These are phyloP conservation scores for Chalcis sispes DNA, from an alignment of 2,888 invertebrate genomes.

Conservation along the genomic window DNA sequence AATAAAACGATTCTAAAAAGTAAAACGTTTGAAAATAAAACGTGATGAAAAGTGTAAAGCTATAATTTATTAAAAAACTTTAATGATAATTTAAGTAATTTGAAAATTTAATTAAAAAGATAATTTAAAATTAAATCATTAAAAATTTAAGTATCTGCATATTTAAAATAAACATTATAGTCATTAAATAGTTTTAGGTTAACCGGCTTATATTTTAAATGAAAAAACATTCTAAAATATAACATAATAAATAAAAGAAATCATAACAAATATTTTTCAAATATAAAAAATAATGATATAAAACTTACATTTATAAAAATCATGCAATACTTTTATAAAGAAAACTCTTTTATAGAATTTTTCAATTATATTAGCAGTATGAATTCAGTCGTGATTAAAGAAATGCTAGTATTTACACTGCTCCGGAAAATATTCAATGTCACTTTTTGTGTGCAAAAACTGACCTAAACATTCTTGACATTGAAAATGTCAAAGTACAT, in stretches of 20 bases:
- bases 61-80: too few species aligned
- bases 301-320: conserved; percentile 1
- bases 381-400: neutral
- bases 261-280: too few species aligned
- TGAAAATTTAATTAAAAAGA: neutral
- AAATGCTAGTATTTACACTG: neutral
- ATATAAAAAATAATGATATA: too few species aligned
- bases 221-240: too few species aligned
- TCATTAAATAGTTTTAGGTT: too few species aligned
- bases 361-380: neutral
- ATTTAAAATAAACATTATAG: too few species aligned
- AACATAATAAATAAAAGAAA: too few species aligned
- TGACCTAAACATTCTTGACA: too few species aligned
- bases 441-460: neutral
- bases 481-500: too few species aligned
- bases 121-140: neutral
- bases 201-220: too few species aligned
- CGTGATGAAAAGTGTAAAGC: neutral
- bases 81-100: neutral
- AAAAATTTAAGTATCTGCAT: neutral
- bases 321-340: neutral
- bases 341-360: neutral
- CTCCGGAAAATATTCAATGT: neutral
- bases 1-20: neutral
- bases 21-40: neutral